Evolutionary conservation across 2,888 invertebrate species (phyloP), one percentile per base, ranked within the genome.

Genomic region (Argyresthia albistria): DNA sequence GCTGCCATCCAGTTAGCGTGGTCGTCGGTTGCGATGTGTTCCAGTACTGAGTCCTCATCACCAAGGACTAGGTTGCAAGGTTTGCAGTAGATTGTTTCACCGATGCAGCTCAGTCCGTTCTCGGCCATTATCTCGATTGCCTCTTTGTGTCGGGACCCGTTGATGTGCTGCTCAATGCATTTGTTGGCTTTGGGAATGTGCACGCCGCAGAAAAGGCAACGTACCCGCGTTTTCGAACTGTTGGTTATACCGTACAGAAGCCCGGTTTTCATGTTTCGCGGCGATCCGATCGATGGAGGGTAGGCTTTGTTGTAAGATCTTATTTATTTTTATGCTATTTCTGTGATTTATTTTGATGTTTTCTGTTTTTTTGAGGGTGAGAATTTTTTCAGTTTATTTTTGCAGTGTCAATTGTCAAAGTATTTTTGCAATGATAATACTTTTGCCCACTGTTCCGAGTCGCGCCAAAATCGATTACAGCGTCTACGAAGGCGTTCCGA

Each of bases 141-240:
- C 14, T 78, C 76, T 55, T 73, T 76, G 57, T 81, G 80, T 60
- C 70, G 76, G 16, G 68, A 62, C 8, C 79, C 80, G 53, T 77
- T 75, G 14, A 65, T 67, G 57, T 81, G 80, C 57, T 80, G 76
- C 52, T 79, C 78, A 53, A 81, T 79, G 56, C 77, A 79, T 72
- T 72, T 77, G 49, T 63, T 70, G 1, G 78, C 74, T 55, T 79
- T 80, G 15, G 80, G 76, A 57, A 81, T 75, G 57, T 63, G 69
- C 2, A 79, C 78, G 39, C 73, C 79, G 60, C 80, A 81, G 58
- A 74, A 75, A 49, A 76, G 61, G 58, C 80, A 81, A 51, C 75
- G 75, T 16, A 80, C 76, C 53, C 75, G 69, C 43, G 77, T 76
- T 56, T 79, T 76, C 0, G 80, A 76, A 56, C 65, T 67, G 11